phyloP scores from a whole-genome alignment of 2,888 invertebrate species.

The Phengaris arion region DNA sequence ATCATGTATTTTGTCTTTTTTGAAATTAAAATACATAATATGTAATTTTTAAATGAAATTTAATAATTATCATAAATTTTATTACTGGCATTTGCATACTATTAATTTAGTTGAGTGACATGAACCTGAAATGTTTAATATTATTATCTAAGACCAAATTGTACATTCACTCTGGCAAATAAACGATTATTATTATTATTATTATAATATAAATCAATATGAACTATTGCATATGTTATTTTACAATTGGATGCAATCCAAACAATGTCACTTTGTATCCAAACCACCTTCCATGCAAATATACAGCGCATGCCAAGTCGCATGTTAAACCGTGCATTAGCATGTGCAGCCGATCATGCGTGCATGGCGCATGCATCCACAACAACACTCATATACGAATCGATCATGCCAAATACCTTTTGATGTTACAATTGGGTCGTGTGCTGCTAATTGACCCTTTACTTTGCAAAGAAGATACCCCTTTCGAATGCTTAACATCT shows the following conservation, averaged over 20 bases:
- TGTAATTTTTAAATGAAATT: too few species aligned
- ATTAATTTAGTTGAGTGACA: too few species aligned
- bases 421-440: not conserved
- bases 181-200: too few species aligned
- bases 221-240: not conserved
- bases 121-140: too few species aligned
- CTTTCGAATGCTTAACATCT: not conserved
- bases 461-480: not conserved
- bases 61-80: too few species aligned
- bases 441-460: not conserved
- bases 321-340: slow-evolving; percentile 31
- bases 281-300: slow-evolving; percentile 31
- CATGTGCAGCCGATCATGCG: slow-evolving; percentile 28
- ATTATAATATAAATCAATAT: not conserved
- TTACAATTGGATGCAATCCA: slow-evolving; percentile 34
- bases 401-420: not conserved
- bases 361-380: slow-evolving; percentile 29
- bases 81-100: too few species aligned
- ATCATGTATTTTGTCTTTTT: too few species aligned
- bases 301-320: slow-evolving; percentile 29
- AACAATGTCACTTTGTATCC: slow-evolving; percentile 33
- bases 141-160: too few species aligned
- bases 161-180: too few species aligned
- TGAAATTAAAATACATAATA: too few species aligned
- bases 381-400: not conserved